These are phyloP conservation scores for Oscheius sp. DNA, from an alignment of 2,888 invertebrate genomes.

Conservation along the genomic window DNA sequence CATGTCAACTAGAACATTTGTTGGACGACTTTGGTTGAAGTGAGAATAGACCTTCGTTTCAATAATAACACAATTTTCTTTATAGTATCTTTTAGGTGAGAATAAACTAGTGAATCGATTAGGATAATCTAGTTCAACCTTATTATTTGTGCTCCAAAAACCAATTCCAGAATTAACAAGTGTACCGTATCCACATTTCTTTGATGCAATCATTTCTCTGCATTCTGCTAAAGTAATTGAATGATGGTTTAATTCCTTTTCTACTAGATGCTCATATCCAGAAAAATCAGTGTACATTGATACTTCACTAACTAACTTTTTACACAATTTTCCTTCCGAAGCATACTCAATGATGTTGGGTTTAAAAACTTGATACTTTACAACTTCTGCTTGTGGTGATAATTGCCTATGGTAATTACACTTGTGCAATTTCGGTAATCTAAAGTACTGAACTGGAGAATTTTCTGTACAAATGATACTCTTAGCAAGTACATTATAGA, in stretches of 20 bases:
- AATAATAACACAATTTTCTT: too few species aligned
- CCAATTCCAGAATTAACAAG: constrained; percentile 26
- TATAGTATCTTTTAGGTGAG: too few species aligned
- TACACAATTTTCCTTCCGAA: constrained; percentile 40
- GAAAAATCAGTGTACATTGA: too few species aligned
- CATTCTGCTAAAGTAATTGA: constrained; percentile 40
- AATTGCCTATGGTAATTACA: too few species aligned
- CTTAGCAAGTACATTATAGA: background rate
- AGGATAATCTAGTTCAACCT: too few species aligned
- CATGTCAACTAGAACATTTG: constrained; percentile 44
- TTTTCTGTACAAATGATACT: constrained; percentile 30
- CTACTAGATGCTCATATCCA: too few species aligned
- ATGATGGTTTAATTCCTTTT: too few species aligned
- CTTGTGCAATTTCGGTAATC: too few species aligned
- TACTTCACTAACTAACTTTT: too few species aligned
- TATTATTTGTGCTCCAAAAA: constrained; percentile 31
- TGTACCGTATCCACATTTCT: constrained; percentile 45
- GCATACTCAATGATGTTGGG: constrained; percentile 36
- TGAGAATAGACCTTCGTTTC: too few species aligned
- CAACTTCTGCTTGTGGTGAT: constrained; percentile 30
- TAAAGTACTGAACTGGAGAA: constrained; percentile 41
- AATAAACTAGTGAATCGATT: too few species aligned
- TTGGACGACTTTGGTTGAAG: constrained; percentile 48
- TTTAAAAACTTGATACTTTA: constrained; percentile 44
- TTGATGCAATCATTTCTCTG: constrained; percentile 45